Evolutionary conservation across 1,140 invertebrate genomes (phyloP), one percentile per base, ranked within the genome.

Genomic region (Asobara japonica): DNA sequence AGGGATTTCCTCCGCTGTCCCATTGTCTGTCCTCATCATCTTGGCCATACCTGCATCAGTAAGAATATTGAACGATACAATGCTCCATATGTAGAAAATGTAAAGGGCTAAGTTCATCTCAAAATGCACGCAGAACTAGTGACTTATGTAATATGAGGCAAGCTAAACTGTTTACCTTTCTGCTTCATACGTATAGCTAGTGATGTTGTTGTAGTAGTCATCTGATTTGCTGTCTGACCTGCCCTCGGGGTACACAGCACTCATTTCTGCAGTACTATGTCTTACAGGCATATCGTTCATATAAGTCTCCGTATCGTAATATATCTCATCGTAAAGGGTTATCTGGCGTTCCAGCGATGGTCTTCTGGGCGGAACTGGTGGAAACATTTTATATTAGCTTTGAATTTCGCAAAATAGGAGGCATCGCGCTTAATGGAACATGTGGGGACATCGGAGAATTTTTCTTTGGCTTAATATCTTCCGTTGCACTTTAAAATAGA

Each of bases 341-440:
- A 90, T 92, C 86, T 95, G 94, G 80, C 94, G 89, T 83, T 95
- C 94, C 76, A 95, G 87, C 83, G 93, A 95, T 73, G 93, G 92
- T 81, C 92, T 89, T 81, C 93, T 89, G 69, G 89, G 81, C 67
- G 84, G 87, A 78, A 85, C 86, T 89, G 77, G n/a, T 77, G 70
- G 65, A 64, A 66, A 38, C 38, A 51, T 61, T 33, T 45, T 65
- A 60, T 69, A 78, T 79, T 86, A 79, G 84, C 86, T 48, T 83
- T 86, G n/a, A n/a, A n/a, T n/a, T n/a, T n/a, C n/a, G n/a, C n/a
- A n/a, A n/a, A n/a, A n/a, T n/a, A n/a, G n/a, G n/a, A n/a, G n/a
- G n/a, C n/a, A n/a, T n/a, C n/a, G n/a, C n/a, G n/a, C n/a, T n/a
- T n/a, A n/a, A n/a, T n/a, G n/a, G n/a, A n/a, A n/a, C n/a, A n/a